These are phyloP conservation scores for Eucidaris tribuloides DNA, from an alignment of 35 echinoderm and acorn worm genomes.

Conservation along the genomic window DNA sequence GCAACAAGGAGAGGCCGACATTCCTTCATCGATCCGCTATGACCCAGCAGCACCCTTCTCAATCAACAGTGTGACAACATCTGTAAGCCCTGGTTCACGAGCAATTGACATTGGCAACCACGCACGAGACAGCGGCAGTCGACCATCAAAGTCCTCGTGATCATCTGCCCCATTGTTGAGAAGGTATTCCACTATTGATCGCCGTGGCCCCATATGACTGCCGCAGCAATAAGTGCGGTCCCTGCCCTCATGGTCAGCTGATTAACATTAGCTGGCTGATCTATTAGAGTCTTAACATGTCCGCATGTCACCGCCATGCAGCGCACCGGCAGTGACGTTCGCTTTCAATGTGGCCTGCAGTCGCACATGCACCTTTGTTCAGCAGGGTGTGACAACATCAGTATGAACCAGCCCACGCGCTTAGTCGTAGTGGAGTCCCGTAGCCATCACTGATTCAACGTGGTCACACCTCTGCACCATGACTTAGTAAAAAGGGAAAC, in stretches of 20 bases:
- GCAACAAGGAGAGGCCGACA: conserved; percentile 94
- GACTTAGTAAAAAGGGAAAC: conserved; percentile 67
- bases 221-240: conserved; percentile 94
- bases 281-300: conserved; percentile 88
- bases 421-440: conserved; percentile 97
- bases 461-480: conserved; percentile 83
- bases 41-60: conserved; percentile 79
- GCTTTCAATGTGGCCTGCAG: conserved; percentile 78
- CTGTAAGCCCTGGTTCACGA: conserved; percentile 79
- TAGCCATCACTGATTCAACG: conserved; percentile 94
- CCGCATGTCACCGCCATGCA: conserved; percentile 95
- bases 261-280: conserved; percentile 88
- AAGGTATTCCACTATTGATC: conserved; percentile 76
- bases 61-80: conserved; percentile 79
- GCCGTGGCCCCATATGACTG: conserved; percentile 96
- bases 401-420: conserved; percentile 98
- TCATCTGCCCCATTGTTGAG: conserved; percentile 81
- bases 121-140: conserved; percentile 85
- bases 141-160: conserved; percentile 88
- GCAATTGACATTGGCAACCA: conserved; percentile 97
- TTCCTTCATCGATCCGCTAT: conserved; percentile 95
- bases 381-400: conserved; percentile 86
- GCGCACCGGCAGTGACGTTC: conserved; percentile 88
- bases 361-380: conserved; percentile 86
- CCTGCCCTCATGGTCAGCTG: conserved; percentile 95